These are phyloP conservation scores for Oscheius sp. DNA, from an alignment of 2,888 invertebrate genomes.

Conservation along the genomic window DNA sequence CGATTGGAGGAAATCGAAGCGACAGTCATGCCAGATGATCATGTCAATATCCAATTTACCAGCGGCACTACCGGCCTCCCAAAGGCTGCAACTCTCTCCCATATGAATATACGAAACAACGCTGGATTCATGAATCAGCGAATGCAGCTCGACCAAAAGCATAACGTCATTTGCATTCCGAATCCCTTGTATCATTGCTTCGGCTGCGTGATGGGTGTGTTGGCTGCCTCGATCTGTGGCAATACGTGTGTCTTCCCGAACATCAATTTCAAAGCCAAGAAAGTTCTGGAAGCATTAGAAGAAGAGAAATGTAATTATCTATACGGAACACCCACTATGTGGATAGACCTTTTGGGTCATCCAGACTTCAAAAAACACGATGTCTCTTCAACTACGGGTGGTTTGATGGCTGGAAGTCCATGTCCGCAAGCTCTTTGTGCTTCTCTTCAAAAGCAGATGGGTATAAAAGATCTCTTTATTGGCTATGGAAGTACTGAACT, in stretches of 20 bases:
- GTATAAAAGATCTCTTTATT: constrained; percentile 66
- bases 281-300: no score
- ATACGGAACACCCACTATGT: no score
- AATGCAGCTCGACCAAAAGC: constrained; percentile 61
- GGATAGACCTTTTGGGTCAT: no score
- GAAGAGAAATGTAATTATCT: no score
- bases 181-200: constrained; percentile 75
- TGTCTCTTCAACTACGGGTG: no score
- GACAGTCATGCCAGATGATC: constrained; percentile 77
- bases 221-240: no score
- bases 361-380: no score
- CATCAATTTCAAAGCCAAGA: no score
- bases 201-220: no score
- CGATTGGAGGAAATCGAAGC: constrained; percentile 73
- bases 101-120: constrained; percentile 82
- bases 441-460: constrained; percentile 72
- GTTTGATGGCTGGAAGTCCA: constrained; percentile 65
- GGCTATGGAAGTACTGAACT: constrained; percentile 27
- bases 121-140: constrained; percentile 77
- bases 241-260: no score
- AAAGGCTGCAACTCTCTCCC: constrained; percentile 78
- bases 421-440: constrained; percentile 76
- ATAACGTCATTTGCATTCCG: constrained; percentile 60
- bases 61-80: constrained; percentile 75
- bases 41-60: constrained; percentile 77